Evolutionary conservation across 2,797 vertebrate species (phyloP), one percentile per base, ranked within the genome.

Genomic region (Vespertilio murinus): DNA sequence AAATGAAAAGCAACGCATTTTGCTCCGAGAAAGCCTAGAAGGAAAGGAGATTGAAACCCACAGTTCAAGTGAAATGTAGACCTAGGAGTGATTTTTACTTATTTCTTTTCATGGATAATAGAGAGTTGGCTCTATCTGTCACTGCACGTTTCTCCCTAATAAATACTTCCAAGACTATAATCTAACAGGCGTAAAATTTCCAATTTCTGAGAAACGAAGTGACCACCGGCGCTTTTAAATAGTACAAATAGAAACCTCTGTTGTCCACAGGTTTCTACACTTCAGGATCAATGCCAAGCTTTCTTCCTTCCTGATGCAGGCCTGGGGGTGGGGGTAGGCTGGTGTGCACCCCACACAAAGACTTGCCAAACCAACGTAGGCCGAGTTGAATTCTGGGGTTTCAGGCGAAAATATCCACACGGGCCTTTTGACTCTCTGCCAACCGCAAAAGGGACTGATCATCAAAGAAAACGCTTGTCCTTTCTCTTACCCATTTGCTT

Each of bases 41-140:
- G 88, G 79, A 90, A 96, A 94, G 52, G 85, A 45, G 71, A 84
- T n/a, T 86, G 95, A 93, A 96, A 84, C 70, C 54, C 54, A 73
- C 65, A 65, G 95, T 96, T 96, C 94, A 96, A 94, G 79, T 86
- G 69, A 92, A 96, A 95, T 97, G 95, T 90, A 95, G 88, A 92
- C 94, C 85, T 28, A 91, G 47, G 90, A 90, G 71, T 81, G 93
- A 93, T 97, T 96, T 97, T 92, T 95, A 89, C 83, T 94, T 95
- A 93, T 91, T 96, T 94, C 90, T 96, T 94, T 96, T 95, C 94
- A 94, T 95, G 88, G 95, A 94, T 96, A 96, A 96, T 90, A 95
- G 97, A 92, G 88, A 95, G 89, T 95, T 96, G 94, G 90, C 5
- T 1, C 93, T 95, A 92, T 96, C 92, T 96, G 92, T 97, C 95